phyloP scores from a whole-genome alignment of 2,113 vertebrate species.

The Perca flavescens region DNA sequence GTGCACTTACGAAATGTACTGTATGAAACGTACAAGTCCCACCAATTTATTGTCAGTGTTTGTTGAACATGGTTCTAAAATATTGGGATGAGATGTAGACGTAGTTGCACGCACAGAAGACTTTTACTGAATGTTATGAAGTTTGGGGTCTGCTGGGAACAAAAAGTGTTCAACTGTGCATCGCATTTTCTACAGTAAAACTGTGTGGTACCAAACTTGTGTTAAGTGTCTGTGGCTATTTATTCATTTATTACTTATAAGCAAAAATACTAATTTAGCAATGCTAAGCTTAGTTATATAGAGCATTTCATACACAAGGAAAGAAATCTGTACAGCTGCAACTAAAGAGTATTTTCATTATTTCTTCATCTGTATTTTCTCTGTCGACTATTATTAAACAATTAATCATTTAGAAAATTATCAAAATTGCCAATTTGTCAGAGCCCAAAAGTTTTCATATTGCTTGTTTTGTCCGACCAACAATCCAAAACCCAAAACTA shows the following conservation, averaged over 20 bases:
- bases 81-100: neutral
- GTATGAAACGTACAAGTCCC: conserved; percentile 10
- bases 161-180: conserved; percentile 6
- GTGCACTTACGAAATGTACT: conserved; percentile 55
- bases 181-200: conserved; percentile 70
- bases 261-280: neutral
- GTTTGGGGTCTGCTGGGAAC: conserved; percentile 17
- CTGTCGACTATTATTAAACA: neutral
- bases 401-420: neutral
- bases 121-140: conserved; percentile 45
- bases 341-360: neutral
- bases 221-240: neutral
- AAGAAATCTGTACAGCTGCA: neutral
- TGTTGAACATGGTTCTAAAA: conserved; percentile 14
- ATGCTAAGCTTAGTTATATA: neutral
- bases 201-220: conserved; percentile 39
- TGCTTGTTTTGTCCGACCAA: neutral
- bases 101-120: neutral
- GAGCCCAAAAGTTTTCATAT: neutral
- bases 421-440: neutral
- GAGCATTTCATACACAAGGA: neutral
- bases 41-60: conserved; percentile 43
- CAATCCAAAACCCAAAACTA: neutral
- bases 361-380: neutral
- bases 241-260: neutral